Evolutionary conservation across 2,113 vertebrate genomes (phyloP), one percentile per base, ranked within the genome.

Genomic region (Euleptes europaea): DNA sequence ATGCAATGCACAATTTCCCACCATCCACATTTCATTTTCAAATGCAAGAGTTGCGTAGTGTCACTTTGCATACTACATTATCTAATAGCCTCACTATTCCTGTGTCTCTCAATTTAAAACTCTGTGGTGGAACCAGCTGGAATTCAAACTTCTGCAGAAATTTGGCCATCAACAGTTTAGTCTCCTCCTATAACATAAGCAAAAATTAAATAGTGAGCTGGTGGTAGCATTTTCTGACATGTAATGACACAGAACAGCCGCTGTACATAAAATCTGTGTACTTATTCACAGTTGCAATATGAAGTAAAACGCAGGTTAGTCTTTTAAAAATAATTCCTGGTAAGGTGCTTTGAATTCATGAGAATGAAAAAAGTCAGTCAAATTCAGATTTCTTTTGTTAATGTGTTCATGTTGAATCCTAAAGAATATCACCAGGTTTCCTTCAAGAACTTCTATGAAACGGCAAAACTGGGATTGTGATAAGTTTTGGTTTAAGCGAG

Each of bases 121-220:
- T 96, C 95, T 99, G 97, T 71, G 96, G 97, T 0, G 97, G 96
- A 11, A 94, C 89, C 9, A 98, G 95, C 47, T 91, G 95, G 91
- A 98, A 97, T 63, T 98, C 96, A 82, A 97, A 97, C 94, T 98
- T 97, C 95, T 98, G 98, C 82, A 99, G 87, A 84, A 99, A 90
- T 93, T 98, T 98, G 78, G 97, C 97, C 96, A 98, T 97, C 80
- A 98, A 95, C 82, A 98, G 97, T 94, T 98, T 98, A 0, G 97
- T 97, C 90, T 98, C 98, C 97, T 98, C 98, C 98, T 99, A 93
- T 82, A 80, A 77, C 70, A 74, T 85, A 88, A 14, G 44, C 44
- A 82, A 11, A 88, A 90, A 90, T 80, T 10, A 13, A 42, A 0
- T 47, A 10, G 0, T 90, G 47, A 92, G 66, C 51, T 49, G 66